Evolutionary conservation across 1,140 invertebrate species (phyloP).

Genomic region (Aphelenchoides fujianensis): DNA sequence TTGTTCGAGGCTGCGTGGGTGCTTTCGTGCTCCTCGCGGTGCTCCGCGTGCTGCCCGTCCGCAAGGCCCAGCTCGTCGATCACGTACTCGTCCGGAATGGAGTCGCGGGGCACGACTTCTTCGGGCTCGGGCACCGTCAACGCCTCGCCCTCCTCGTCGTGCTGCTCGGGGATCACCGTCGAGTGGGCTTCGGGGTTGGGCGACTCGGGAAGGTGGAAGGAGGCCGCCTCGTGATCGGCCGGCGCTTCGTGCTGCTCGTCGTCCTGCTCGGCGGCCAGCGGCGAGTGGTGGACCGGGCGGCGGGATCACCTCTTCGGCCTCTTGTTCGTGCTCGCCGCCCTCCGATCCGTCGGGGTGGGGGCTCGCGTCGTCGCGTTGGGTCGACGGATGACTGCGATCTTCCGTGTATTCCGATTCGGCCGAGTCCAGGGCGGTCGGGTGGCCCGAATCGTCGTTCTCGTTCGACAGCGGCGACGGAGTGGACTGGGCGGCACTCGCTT

Average conservation of each 20-base stretch:
- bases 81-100: neutral
- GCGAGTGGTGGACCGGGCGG: constrained; percentile 2
- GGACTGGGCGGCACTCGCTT: neutral
- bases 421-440: neutral
- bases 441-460: neutral
- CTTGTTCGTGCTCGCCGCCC: neutral
- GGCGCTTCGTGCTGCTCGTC: neutral
- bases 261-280: neutral
- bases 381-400: neutral
- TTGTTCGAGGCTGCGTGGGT: neutral
- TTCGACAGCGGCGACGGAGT: neutral
- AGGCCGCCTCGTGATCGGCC: too few relatives aligned
- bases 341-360: neutral
- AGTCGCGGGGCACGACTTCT: neutral
- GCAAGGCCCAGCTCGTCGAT: neutral
- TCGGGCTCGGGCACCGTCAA: neutral
- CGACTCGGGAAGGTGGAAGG: constrained; percentile 14
- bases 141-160: neutral
- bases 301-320: neutral
- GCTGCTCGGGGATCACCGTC: constrained; percentile 5
- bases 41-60: neutral
- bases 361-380: neutral
- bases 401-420: neutral
- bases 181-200: constrained; percentile 8
- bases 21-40: neutral